Base-by-base conservation (phyloP, 1,140 invertebrate genomes). In the Phymorhynchus buccinoides region DNA sequence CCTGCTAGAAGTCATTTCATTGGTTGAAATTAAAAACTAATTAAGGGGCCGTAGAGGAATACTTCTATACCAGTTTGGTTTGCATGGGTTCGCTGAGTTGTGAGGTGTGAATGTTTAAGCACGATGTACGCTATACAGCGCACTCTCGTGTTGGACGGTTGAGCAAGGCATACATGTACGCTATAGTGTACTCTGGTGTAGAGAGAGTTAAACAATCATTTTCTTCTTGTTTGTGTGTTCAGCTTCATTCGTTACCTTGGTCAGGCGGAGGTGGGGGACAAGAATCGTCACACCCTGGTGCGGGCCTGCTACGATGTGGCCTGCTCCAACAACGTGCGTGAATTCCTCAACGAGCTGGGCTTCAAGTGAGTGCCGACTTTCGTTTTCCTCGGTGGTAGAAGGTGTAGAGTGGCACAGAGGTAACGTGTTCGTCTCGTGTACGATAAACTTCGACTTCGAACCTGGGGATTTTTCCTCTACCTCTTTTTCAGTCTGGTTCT, bases 281-380 rank as follows among this genome's bases (percentile, higher is more conserved):
- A 97, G 92, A 96, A 96, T 75, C 94, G 97, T 32, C 97, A 97
- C 0, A 98, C 98, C 3, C 95, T 99, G 37, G 96, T 99, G 3
- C 94, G 98, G 52, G 98, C 95, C 41, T 97, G 97, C 89, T 96
- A 99, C 86, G 98, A 99, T 92, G 96, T 98, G 85, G 96, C 96
- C 1, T 97, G 96, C 78, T 98, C 96, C 87, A 96, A 95, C 42
- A 97, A 98, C 90, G 95, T 99, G 16, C 95, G 97, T 0, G 97
- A 98, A 87, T 99, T 99, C 93, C 94, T 99, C 0, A 96, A 96
- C 80, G 98, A 99, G 94, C 94, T 99, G 88, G 98, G 98, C 14
- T 94, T 94, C 89, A 93, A 90, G 93, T 94, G 88, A 85, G 85
- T 62, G 4, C 4, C 22, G n/a, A 4, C 56, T 52, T 52, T 62